A percentile compares a stretch with the other conserved stretches of the same genome.
These are phyloP conservation scores for Trinorchestia longiramus DNA, from an alignment of 1,140 invertebrate species.

Conservation along the genomic window DNA sequence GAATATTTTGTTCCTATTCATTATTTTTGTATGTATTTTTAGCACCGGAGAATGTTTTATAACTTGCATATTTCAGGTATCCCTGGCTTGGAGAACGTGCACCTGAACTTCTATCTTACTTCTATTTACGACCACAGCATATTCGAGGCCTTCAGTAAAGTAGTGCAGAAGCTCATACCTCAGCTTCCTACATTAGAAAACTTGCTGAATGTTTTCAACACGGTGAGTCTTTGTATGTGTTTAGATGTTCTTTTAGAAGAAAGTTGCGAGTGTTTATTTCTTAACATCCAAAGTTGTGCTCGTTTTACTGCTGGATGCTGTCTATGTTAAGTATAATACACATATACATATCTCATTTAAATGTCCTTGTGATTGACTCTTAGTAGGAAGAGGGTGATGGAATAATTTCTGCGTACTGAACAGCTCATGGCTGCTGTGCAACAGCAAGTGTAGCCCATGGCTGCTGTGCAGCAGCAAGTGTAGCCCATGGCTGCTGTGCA, in stretches of 20 bases:
- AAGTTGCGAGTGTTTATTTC: neutral
- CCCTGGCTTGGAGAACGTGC: slow-evolving; percentile 83
- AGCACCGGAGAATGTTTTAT: neutral
- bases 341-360: too few species aligned
- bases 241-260: neutral
- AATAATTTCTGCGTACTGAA: too few species aligned
- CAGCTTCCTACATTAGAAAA: slow-evolving; percentile 97
- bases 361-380: too few species aligned
- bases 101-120: slow-evolving; percentile 95
- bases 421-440: too few species aligned
- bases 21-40: too few species aligned
- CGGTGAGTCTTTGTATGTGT: slow-evolving; percentile 77
- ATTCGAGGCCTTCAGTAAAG: slow-evolving; percentile 99
- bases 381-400: too few species aligned
- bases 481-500: too few species aligned
- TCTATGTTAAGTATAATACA: too few species aligned
- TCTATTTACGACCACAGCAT: slow-evolving; percentile 99
- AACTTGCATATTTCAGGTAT: slow-evolving; percentile 59
- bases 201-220: slow-evolving; percentile 98
- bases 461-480: too few species aligned
- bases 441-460: too few species aligned
- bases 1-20: too few species aligned
- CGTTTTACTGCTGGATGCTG: too few species aligned
- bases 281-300: neutral
- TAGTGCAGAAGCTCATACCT: slow-evolving; percentile 98